Evolutionary conservation across 2,888 invertebrate species (phyloP).

Genomic region (Gisinianus flammeolus): DNA sequence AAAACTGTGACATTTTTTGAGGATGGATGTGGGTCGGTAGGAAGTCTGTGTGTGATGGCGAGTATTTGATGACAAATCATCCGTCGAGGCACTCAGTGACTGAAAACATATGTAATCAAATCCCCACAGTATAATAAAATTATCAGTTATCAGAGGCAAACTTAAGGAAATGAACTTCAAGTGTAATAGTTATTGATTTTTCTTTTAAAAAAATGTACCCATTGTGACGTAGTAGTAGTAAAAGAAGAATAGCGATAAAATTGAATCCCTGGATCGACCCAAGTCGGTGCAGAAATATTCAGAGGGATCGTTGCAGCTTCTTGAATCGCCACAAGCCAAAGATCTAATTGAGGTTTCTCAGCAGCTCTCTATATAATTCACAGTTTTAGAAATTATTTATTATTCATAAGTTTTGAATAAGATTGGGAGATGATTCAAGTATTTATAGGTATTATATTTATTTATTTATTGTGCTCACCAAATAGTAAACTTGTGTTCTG

Average conservation of each 20-base stretch:
- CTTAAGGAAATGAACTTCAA: too few relatives aligned
- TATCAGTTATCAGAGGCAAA: too few relatives aligned
- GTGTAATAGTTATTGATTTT: too few relatives aligned
- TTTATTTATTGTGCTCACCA: conserved; percentile 45
- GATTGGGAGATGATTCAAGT: background rate
- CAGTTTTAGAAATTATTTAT: background rate
- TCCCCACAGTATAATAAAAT: too few relatives aligned
- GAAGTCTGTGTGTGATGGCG: conserved; percentile 50
- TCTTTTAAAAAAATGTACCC: too few relatives aligned
- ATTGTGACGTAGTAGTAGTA: conserved; percentile 54
- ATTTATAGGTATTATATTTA: background rate
- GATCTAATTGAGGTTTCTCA: conserved; percentile 64
- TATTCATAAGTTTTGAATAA: background rate
- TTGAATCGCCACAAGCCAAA: conserved; percentile 66
- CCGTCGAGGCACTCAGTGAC: conserved; percentile 49
- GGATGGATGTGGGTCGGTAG: conserved; percentile 36
- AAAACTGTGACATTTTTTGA: conserved; percentile 56
- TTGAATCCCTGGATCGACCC: conserved; percentile 51
- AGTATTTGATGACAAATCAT: conserved; percentile 49
- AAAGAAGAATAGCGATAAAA: conserved; percentile 51
- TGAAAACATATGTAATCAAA: conserved; percentile 25
- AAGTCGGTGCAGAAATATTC: conserved; percentile 44
- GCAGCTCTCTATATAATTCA: conserved; percentile 62
- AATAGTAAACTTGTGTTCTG: conserved; percentile 56
- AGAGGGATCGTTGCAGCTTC: conserved; percentile 60